Evolutionary conservation across 2,113 vertebrate species (phyloP), one percentile per base, ranked within the genome.

Genomic region (Chrysochloris asiatica): DNA sequence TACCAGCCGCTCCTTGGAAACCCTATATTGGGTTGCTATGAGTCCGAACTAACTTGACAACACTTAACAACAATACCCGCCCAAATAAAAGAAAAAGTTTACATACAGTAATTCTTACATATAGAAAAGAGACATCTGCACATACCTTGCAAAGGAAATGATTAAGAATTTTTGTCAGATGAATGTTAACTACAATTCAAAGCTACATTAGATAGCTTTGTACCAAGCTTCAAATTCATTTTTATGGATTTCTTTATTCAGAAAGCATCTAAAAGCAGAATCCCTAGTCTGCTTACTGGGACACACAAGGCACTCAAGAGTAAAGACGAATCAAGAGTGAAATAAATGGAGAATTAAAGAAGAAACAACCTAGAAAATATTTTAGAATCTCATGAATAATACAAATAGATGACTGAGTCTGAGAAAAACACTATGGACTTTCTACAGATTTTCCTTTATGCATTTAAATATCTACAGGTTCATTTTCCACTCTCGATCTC

Each of bases 141-240:
- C 10, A 89, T 6, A 75, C 5, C 24, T 0, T 50, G 33, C 92
- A 77, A 14, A 88, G 41, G 30, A 95, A 88, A 90, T 56, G n/a
- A 88, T 45, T 86, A 78, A 33, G 47, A 86, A 52, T 78, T 77
- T 82, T 94, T 69, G 81, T 73, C 80, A 77, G 9, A 85, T 4
- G 85, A 89, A 86, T 94, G 86, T 93, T 90, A 90, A 22, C 72
- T 90, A 52, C 72, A 93, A 77, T 8, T 92, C 71, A 73, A 50
- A 82, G 69, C 28, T 56, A 86, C 7, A 30, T 72, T 75, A 30
- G 56, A 79, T 19, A 83, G 61, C 11, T 90, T 91, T 50, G 56
- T 10, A 79, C 82, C 72, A 89, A 81, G 50, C 86, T 94, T 38
- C 87, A 82, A 59, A 33, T 87, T 75, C 19, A n/a, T 79, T 89